Evolutionary conservation across 2,888 invertebrate species (phyloP).

Genomic region (Amblyjoppa proteus): DNA sequence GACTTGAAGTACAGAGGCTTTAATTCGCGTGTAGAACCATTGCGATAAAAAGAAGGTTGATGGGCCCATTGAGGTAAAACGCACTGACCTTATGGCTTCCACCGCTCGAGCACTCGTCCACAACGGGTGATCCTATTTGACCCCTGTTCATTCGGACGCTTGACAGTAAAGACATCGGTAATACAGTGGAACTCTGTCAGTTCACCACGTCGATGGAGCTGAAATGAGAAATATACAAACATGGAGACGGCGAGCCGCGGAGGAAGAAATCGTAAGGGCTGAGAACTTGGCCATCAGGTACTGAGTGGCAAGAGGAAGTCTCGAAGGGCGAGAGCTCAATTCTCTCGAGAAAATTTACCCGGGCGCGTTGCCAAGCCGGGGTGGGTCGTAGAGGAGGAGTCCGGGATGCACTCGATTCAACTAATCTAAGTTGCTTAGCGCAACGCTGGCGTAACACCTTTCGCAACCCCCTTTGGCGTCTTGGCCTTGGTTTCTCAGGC

Average conservation of each 20-base stretch:
- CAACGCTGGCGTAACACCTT: conserved; percentile 77
- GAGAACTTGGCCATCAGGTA: conserved; percentile 41
- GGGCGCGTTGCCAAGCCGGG: conserved; percentile 79
- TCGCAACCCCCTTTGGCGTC: conserved; percentile 66
- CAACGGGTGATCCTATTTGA: no score
- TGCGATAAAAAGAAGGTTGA: no score
- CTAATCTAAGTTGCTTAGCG: conserved; percentile 83
- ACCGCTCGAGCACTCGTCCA: no score
- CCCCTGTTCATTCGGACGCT: no score
- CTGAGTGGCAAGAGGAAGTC: conserved; percentile 64
- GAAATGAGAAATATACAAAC: conserved; percentile 33
- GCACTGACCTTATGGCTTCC: no score
- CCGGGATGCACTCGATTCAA: conserved; percentile 81
- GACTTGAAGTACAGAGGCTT: no score
- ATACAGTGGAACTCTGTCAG: neutral
- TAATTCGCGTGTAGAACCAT: no score
- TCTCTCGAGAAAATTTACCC: conserved; percentile 80
- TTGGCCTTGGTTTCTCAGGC: conserved; percentile 64
- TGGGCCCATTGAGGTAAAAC: no score
- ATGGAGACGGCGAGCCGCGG: neutral
- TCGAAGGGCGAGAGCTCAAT: conserved; percentile 71
- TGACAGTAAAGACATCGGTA: no score
- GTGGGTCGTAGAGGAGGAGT: conserved; percentile 3
- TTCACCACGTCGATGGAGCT: conserved; percentile 18
- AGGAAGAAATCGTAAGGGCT: conserved; percentile 5